Base-by-base conservation (phyloP, 1,140 invertebrate genomes). In the Zaprionus taronus region DNA sequence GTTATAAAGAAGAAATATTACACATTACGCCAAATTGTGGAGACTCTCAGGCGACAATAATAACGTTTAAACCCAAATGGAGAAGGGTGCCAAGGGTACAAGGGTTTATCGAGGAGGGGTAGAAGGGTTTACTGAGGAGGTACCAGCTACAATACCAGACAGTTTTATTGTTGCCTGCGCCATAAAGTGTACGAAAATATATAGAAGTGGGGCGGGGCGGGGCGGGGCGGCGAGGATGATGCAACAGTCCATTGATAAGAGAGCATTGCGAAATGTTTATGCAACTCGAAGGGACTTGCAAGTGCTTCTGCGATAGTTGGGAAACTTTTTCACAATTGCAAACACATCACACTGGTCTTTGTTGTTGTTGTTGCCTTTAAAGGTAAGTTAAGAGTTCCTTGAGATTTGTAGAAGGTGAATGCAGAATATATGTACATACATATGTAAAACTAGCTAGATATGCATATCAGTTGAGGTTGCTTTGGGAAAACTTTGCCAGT, bases 1-100 rank as follows among this genome's bases (percentile, higher is more conserved):
- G 85, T 85, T 90, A 91, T 90, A 90, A 90, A 90, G 79, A 91
- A 90, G 85, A 90, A 90, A 90, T 90, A 90, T 90, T 90, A 90
- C 85, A 80, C 86, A 90, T 90, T 90, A 90, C 79, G 86, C 79
- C 86, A 91, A 90, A 90, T 90, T 91, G 85, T 81, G 85, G 85
- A 90, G 85, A 90, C 85, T 91, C 79, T 72, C 81, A 72, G 85
- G 85, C 85, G 85, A 85, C 85, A 90, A 90, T 85, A 90, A 90
- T 90, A 90, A 90, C 85, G 85, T 91, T 90, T 90, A 90, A 71
- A 90, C 61, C 81, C 81, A 87, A 87, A 83, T 87, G 14, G 63
- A 26, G 17, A 5, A 12, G 20, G 15, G 20, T 15, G 7, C 15
- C 2, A 31, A 31, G 28, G 6, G 28, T 7, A 31, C 7, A 31